A percentile compares a stretch with the other conserved stretches of the same genome.
Conservation (phyloP, 53 echinoderm and acorn worm genomes). For the Temnopleurus reevesii region DNA sequence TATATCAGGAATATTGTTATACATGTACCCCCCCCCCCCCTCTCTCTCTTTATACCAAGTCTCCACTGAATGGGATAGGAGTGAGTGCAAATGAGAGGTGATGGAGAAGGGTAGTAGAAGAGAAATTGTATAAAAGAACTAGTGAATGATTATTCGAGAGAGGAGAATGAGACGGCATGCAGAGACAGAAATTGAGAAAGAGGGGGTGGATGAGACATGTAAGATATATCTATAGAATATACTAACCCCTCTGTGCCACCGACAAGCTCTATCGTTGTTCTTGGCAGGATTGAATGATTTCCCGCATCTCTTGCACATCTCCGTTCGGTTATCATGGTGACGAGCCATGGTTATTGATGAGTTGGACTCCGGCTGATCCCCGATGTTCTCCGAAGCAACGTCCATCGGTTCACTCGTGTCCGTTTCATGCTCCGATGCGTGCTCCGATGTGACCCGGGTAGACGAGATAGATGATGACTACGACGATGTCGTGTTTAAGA, state of each 20-base stretch:
- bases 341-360: background rate
- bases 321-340: background rate
- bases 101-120: too few relatives aligned
- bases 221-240: too few relatives aligned
- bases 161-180: too few relatives aligned
- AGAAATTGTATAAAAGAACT: too few relatives aligned
- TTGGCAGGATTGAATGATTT: slow-evolving; percentile 16
- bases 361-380: background rate
- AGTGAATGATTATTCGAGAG: too few relatives aligned
- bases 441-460: background rate
- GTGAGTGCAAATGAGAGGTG: too few relatives aligned
- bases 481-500: slow-evolving; percentile 10
- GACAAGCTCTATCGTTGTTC: slow-evolving; percentile 56
- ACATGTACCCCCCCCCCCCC: too few relatives aligned
- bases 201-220: too few relatives aligned
- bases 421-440: slow-evolving; percentile 5
- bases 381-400: background rate
- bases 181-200: too few relatives aligned
- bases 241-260: slow-evolving; percentile 69
- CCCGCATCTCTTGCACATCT: slow-evolving; percentile 54
- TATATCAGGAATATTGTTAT: too few relatives aligned
- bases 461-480: slow-evolving; percentile 2
- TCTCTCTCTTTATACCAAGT: too few relatives aligned
- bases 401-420: background rate
- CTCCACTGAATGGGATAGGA: too few relatives aligned